Conservation (phyloP, 2,113 vertebrate species). For the Agelaius tricolor region DNA sequence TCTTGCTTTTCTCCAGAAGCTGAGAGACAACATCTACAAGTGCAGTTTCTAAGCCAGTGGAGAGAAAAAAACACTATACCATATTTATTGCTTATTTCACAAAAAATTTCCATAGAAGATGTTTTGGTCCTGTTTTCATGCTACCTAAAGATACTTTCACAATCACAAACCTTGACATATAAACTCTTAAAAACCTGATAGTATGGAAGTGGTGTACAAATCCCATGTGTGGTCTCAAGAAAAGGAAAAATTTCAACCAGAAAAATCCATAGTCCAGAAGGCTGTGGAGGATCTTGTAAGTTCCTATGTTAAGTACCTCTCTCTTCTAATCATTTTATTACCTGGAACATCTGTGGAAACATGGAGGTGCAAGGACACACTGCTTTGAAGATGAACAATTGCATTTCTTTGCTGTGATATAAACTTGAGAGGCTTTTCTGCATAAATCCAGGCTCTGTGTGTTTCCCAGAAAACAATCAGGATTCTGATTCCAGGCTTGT, state of each 20-base stretch:
- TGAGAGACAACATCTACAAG: not conserved
- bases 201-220: not conserved
- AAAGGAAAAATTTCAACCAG: conserved; percentile 14
- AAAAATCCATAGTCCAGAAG: conserved; percentile 8
- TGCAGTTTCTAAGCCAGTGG: not conserved
- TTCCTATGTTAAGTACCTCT: not conserved
- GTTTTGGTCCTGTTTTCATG: not conserved
- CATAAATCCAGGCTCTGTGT: not conserved
- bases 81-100: not conserved
- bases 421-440: not conserved
- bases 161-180: not conserved
- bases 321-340: conserved; percentile 35
- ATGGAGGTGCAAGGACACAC: not conserved
- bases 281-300: not conserved
- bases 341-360: conserved; percentile 38
- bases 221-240: not conserved
- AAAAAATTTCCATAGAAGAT: not conserved
- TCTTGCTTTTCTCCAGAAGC: not conserved
- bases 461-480: not conserved
- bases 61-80: not conserved
- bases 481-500: not conserved
- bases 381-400: not conserved
- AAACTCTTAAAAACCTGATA: not conserved
- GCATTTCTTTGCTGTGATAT: not conserved
- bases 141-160: not conserved